phyloP scores from a whole-genome alignment of 2,888 invertebrate species.

The Pyrrhia umbra region DNA sequence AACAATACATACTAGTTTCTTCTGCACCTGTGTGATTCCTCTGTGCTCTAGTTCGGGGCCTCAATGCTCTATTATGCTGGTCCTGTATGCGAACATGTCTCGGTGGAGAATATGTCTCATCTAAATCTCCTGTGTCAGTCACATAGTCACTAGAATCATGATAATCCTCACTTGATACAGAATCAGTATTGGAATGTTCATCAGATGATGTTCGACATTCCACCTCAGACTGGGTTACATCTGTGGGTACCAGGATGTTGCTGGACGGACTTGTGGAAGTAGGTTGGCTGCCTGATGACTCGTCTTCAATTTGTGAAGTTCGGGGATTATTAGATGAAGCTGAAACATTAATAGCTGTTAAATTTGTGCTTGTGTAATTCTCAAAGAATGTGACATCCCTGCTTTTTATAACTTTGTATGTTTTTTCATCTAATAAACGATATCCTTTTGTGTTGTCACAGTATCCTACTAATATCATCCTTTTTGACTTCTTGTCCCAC shows the following conservation, averaged over 20 bases:
- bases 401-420: background rate
- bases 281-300: no score
- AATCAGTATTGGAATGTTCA: background rate
- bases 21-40: no score
- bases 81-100: no score
- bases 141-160: constrained; percentile 6
- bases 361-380: background rate
- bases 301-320: no score
- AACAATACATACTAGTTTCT: no score
- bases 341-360: background rate
- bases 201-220: background rate
- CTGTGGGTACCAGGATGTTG: no score
- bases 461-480: constrained; percentile 12
- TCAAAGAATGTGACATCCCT: constrained; percentile 18
- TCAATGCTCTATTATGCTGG: no score
- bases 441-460: constrained; percentile 10
- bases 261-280: no score
- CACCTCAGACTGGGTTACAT: no score
- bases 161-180: background rate
- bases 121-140: constrained; percentile 1
- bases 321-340: no score
- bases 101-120: constrained; percentile 6
- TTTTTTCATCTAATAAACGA: background rate
- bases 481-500: no score
- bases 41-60: no score